Evolutionary conservation across 2,888 invertebrate species (phyloP).

Genomic region (Uloborus plumipes): DNA sequence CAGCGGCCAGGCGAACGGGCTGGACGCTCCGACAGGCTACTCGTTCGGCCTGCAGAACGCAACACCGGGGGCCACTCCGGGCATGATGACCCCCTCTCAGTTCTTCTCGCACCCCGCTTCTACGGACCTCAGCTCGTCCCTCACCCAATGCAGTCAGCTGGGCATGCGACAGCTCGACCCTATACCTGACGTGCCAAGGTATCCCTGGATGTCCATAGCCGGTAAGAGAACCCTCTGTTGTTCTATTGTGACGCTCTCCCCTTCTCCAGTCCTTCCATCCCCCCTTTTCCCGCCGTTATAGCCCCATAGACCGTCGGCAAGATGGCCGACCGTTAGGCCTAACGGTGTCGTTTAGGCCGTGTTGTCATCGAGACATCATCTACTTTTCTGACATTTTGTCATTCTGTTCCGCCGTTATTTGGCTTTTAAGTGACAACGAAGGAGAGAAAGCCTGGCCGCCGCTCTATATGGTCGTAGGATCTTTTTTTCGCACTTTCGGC

Average conservation of each 20-base stretch:
- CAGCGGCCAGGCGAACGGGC: slow-evolving; percentile 46
- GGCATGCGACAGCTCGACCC: slow-evolving; percentile 76
- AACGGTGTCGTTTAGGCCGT: slow-evolving; percentile 55
- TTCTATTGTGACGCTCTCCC: slow-evolving; percentile 3
- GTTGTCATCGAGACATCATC: slow-evolving; percentile 50
- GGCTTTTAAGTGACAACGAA: slow-evolving; percentile 46
- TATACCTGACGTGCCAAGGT: slow-evolving; percentile 84
- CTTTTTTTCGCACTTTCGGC: slow-evolving; percentile 20
- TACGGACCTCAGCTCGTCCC: slow-evolving; percentile 76
- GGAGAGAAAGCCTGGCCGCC: slow-evolving; percentile 14
- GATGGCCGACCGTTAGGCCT: slow-evolving; percentile 65
- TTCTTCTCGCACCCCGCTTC: slow-evolving; percentile 82
- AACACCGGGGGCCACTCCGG: slow-evolving; percentile 52
- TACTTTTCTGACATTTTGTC: slow-evolving; percentile 50
- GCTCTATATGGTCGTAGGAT: slow-evolving; percentile 17
- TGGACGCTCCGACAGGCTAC: slow-evolving; percentile 69
- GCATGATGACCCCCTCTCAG: slow-evolving; percentile 84
- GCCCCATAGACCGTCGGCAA: slow-evolving; percentile 53
- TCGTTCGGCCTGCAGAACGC: slow-evolving; percentile 66
- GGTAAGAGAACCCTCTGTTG: slow-evolving; percentile 76
- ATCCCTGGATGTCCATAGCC: slow-evolving; percentile 97
- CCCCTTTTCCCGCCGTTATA: slow-evolving; percentile 28
- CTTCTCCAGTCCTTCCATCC: not conserved
- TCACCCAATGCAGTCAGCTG: slow-evolving; percentile 81
- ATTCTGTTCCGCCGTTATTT: slow-evolving; percentile 33